Evolutionary conservation across 2,888 invertebrate species (phyloP), one percentile per base, ranked within the genome.

Genomic region (Branchipolynoe longqiensis): DNA sequence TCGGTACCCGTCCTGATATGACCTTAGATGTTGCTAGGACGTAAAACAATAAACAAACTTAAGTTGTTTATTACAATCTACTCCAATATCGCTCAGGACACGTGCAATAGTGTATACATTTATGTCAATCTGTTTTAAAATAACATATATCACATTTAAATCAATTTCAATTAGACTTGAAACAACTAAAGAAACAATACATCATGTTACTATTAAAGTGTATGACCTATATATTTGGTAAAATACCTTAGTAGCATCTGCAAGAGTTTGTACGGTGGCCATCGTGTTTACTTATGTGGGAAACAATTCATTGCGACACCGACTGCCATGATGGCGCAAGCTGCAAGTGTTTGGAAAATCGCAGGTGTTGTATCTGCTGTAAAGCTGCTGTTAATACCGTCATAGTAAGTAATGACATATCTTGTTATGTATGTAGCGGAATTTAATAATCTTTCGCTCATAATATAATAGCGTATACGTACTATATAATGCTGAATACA

Each of bases 321-420:
- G 78, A 78, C 78, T 48, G 78, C 28, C 48, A 78, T 48, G 78
- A 78, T 78, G 78, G 78, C 78, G 25, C 48, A 78, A 25, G 48
- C 78, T 41, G 48, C 54, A 31, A 78, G 28, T 33, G 33, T 78
- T 41, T 78, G 78, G 78, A 78, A 78, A 78, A 78, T 78, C 18
- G 78, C 78, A n/a, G 78, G 78, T 6, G 78, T 78, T 28, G 83
- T 90, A 18, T 89, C 91, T 38, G 89, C 89, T 82, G 86, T 91
- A 22, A 92, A 92, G 86, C 85, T 91, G n/a, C 87, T 92, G 38
- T 86, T 92, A 25, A 88, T 92, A 6, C 92, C 91, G 2, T 86
- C 90, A 0, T 91, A 92, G 92, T 92, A 87, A 86, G 91, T 78
- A 0, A 22, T 4, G 18, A n/a, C 18, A 28, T 33, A 14, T 62